Base-by-base conservation (phyloP, 2,113 vertebrate genomes). In the Epinephelus fuscoguttatus region DNA sequence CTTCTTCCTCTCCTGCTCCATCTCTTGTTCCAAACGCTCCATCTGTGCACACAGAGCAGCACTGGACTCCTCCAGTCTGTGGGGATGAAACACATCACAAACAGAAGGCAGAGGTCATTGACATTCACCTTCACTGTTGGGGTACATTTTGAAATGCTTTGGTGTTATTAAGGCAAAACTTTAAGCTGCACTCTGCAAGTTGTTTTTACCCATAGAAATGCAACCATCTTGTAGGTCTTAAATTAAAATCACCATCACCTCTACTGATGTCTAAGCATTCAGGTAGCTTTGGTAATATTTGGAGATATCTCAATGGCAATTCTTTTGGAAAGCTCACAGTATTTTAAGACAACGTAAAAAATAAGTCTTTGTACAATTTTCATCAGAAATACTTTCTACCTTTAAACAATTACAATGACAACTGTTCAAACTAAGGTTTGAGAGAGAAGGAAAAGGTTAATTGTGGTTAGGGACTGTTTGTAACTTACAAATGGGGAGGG, bases 1-100 rank as follows among this genome's bases (percentile, higher is more conserved):
- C 90, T 95, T 97, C 88, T 97, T 98, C 87, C 91, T 94, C 75
- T 98, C 98, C 90, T 97, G 96, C 81, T 97, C 97, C 95, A 99
- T 95, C 88, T 98, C 97, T 47, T 97, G 97, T 80, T 98, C 97
- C 75, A 99, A 83, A 67, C 82, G 94, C 49, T 95, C 93, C 92
- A 97, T 94, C 84, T 95, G 96, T 4, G 92, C 93, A 82, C 93
- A 94, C 89, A 99, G 91, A 37, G 95, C 95, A 9, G 94, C 86
- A 10, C 95, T 97, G 49, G 95, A 96, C 87, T 97, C 96, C 85
- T 99, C 97, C 25, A 98, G 94, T 90, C 98, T 99, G 95, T 42
- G 4, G 69, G 77, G 60, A 75, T 19, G 59, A 21, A 80, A 56
- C 53, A 78, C 30, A 71, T 14, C 7, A 75, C 21, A 76, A 45